Conservation (phyloP, 1,140 invertebrate genomes). For the Teleogryllus occipitalis region DNA sequence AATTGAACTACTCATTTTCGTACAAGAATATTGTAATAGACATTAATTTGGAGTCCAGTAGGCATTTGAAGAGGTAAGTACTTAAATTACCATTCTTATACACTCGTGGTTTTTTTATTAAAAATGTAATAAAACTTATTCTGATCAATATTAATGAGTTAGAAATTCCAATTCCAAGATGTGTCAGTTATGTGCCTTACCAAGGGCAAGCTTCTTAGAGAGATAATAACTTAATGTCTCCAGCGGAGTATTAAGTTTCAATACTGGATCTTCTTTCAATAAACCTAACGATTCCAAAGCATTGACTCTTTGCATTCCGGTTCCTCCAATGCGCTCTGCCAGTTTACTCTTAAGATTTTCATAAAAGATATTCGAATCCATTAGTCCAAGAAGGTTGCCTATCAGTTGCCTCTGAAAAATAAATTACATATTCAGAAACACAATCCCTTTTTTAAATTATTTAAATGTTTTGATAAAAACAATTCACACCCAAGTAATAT, state of each 20-base stretch:
- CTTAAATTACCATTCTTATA: no score
- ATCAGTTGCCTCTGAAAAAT: conserved; percentile 67
- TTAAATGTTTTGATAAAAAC: background rate
- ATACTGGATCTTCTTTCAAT: conserved; percentile 67
- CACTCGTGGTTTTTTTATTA: no score
- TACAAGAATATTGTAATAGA: no score
- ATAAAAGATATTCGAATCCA: conserved; percentile 81
- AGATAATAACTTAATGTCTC: conserved; percentile 89
- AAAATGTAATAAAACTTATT: no score
- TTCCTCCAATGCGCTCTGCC: conserved; percentile 44
- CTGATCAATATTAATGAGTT: no score
- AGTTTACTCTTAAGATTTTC: conserved; percentile 79
- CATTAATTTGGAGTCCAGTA: no score
- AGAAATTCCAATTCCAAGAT: no score
- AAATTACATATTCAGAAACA: background rate
- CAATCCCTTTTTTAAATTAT: background rate
- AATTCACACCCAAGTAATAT: conserved; percentile 85
- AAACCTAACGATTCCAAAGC: conserved; percentile 80
- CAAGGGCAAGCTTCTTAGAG: conserved; percentile 73
- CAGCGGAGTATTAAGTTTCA: conserved; percentile 78
- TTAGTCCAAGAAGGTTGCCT: conserved; percentile 74
- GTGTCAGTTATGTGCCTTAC: conserved; percentile 36
- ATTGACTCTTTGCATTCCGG: conserved; percentile 58
- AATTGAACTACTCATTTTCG: no score
- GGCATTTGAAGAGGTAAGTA: no score